Evolutionary conservation across 2,888 invertebrate genomes (phyloP).

Genomic region (Agapetus fuscipes): DNA sequence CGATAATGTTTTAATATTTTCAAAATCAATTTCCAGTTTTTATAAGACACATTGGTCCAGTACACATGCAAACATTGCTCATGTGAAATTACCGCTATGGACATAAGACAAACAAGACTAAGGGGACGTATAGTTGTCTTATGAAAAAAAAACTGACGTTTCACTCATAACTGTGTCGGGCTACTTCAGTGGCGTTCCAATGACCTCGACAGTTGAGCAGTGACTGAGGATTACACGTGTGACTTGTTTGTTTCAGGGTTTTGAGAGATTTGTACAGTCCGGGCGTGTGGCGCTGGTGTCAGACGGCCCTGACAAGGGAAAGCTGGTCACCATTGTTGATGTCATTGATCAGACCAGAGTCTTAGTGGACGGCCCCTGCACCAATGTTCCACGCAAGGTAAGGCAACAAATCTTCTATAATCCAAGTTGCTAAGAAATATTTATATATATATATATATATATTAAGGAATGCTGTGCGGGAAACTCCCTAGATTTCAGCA

Average conservation of each 20-base stretch:
- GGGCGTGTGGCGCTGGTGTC: constrained; percentile 95
- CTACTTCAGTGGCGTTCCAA: too few relatives aligned
- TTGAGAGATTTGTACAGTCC: constrained; percentile 89
- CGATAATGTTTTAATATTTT: too few relatives aligned
- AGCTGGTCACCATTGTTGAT: constrained; percentile 90
- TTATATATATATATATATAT: neutral
- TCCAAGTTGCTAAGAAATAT: too few relatives aligned
- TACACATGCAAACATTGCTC: too few relatives aligned
- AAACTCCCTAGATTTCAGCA: too few relatives aligned
- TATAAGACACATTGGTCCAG: too few relatives aligned
- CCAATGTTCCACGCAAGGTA: constrained; percentile 66
- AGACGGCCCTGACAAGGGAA: constrained; percentile 83
- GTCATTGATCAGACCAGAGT: constrained; percentile 95
- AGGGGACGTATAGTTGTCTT: too few relatives aligned
- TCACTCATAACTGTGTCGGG: neutral
- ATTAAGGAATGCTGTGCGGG: neutral
- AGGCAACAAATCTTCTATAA: constrained; percentile 7
- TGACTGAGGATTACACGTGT: neutral
- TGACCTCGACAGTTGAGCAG: neutral
- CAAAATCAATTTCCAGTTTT: too few relatives aligned
- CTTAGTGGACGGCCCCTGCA: constrained; percentile 86
- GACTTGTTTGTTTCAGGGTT: constrained; percentile 45
- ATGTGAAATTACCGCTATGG: too few relatives aligned
- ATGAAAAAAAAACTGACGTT: neutral
- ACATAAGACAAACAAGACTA: too few relatives aligned